Percentiles rank a stretch among this genome's conserved stretches.
These are phyloP conservation scores for Apamea anceps DNA, from an alignment of 2,888 invertebrate genomes.

Conservation along the genomic window DNA sequence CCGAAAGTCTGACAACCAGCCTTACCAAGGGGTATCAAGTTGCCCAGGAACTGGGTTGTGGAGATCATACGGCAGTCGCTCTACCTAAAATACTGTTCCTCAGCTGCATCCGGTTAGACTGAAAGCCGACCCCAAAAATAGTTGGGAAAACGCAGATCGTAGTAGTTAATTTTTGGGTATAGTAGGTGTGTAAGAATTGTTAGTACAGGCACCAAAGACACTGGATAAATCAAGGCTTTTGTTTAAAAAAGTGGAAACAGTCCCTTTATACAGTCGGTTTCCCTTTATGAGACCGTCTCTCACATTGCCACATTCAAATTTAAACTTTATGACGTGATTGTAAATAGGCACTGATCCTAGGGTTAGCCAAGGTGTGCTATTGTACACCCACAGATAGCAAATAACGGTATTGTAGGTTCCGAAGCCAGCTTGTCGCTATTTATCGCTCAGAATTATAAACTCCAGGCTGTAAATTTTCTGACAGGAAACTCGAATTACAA, in stretches of 20 bases:
- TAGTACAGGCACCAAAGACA: background rate
- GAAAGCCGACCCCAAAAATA: background rate
- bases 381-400: slow-evolving; percentile 47
- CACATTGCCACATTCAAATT: background rate
- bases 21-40: too few relatives aligned
- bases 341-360: slow-evolving; percentile 17
- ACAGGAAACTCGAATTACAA: slow-evolving; percentile 52
- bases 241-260: background rate
- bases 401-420: slow-evolving; percentile 42
- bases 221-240: background rate
- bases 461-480: slow-evolving; percentile 39
- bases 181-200: background rate
- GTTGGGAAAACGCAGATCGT: too few relatives aligned
- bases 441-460: slow-evolving; percentile 52
- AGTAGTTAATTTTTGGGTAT: background rate
- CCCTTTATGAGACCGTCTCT: background rate
- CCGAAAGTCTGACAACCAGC: too few relatives aligned
- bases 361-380: slow-evolving; percentile 33
- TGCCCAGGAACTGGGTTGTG: too few relatives aligned
- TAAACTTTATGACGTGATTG: slow-evolving; percentile 23
- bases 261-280: background rate
- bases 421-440: slow-evolving; percentile 34
- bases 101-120: background rate
- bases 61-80: too few relatives aligned
- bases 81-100: background rate